Conservation (phyloP, 92 coral and sea anemone species). For the Parazoanthus darwini region DNA sequence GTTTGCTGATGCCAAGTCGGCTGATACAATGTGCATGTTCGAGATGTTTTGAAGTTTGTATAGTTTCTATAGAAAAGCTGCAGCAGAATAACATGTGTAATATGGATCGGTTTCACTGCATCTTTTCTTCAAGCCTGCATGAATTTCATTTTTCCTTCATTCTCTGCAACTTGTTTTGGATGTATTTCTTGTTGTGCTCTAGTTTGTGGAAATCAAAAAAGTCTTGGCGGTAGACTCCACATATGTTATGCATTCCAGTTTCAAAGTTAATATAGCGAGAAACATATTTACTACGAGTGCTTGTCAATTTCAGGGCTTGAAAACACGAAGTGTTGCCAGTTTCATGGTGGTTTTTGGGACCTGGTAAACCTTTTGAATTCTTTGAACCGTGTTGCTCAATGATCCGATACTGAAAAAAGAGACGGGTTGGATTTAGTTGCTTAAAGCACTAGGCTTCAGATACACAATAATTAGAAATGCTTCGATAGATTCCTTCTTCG, state of each 20-base stretch:
- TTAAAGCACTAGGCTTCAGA: background rate
- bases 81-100: background rate
- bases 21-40: background rate
- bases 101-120: background rate
- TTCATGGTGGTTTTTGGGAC: background rate
- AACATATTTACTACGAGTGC: no score
- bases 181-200: no score
- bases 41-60: background rate
- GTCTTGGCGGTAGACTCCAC: no score
- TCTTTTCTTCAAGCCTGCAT: background rate
- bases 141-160: background rate
- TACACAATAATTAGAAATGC: background rate
- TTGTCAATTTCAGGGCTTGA: no score
- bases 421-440: background rate
- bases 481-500: background rate
- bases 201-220: no score
- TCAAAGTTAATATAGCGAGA: no score
- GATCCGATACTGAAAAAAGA: background rate
- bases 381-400: background rate
- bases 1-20: constrained; percentile 9
- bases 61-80: constrained; percentile 9
- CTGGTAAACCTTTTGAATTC: background rate
- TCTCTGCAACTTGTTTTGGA: background rate
- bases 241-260: no score
- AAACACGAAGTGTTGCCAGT: no score